A percentile compares a stretch with the other conserved stretches of the same genome.
Conservation (phyloP, 2,888 invertebrate species). For the Cacoxenus indagator region DNA sequence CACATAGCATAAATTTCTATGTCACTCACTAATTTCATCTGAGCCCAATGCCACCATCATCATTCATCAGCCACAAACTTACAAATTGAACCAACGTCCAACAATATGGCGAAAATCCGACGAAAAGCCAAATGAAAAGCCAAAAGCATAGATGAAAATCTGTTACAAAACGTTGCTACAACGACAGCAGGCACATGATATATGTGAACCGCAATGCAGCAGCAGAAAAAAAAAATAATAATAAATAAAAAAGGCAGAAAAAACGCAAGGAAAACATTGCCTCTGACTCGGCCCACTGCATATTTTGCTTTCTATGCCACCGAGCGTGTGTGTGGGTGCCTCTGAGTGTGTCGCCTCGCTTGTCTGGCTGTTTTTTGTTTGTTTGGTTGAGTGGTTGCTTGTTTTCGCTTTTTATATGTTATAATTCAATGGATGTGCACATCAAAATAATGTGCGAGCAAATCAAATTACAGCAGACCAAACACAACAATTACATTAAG, state of each 20-base stretch:
- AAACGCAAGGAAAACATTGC: background rate
- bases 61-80: slow-evolving; percentile 32
- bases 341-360: background rate
- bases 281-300: background rate
- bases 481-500: slow-evolving; percentile 65
- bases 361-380: background rate
- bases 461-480: slow-evolving; percentile 56
- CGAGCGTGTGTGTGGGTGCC: background rate
- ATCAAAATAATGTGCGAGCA: slow-evolving; percentile 60
- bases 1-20: background rate
- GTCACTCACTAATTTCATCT: background rate
- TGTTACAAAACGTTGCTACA: background rate
- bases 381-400: too few relatives aligned
- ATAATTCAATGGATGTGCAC: slow-evolving; percentile 29
- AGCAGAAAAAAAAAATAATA: background rate
- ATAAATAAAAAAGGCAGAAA: background rate
- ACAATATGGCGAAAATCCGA: slow-evolving; percentile 58
- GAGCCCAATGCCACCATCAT: too few relatives aligned
- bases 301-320: background rate
- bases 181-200: background rate
- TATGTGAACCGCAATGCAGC: background rate
- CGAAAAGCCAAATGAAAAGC: slow-evolving; percentile 41
- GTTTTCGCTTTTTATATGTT: background rate
- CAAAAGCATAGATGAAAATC: background rate
- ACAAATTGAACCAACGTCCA: slow-evolving; percentile 52